Evolutionary conservation across 2,888 invertebrate species (phyloP), one percentile per base, ranked within the genome.

Genomic region (Mesorhabditis sp.): DNA sequence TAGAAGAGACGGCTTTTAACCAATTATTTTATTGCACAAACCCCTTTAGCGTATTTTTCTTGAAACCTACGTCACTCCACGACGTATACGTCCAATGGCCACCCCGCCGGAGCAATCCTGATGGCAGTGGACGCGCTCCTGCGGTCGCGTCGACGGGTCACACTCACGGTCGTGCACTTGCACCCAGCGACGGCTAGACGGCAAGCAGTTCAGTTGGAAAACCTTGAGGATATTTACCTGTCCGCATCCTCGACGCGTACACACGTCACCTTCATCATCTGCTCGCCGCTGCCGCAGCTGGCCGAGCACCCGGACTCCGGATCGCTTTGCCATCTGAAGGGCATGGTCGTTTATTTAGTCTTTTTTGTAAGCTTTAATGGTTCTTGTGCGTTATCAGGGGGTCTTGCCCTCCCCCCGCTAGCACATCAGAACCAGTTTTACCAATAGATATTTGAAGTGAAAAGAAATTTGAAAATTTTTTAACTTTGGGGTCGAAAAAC

Each of bases 61-160:
- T n/a, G 2, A 10, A 50, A 50, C 58, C n/a, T n/a, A 50, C 58
- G 10, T 50, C 58, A n/a, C 85, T 85, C 88, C 88, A 88, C 41
- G 85, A 82, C 4, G 85, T 80, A 77, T 87, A 88, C 45, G 79
- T 75, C 88, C 88, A 88, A 50, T 50, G 58, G 7, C 58, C 58
- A 72, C 82, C 81, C 4, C 86, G 80, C 5, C 86, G 43, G 85
- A 77, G 77, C 88, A 88, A 66, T 86, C 83, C 3, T 86, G 85
- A 45, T 83, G 80, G 75, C 88, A 87, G 15, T 83, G 71, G 7
- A 84, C 82, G 43, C 76, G 70, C 7, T 83, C 82, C 7, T 79
- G 68, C 4, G 87, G 87, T 45, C 83, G 82, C 28, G 65, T 69
- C 13, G 45, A 66, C 41, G 13, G n/a, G 7, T 50, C 58, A 50